Base-by-base conservation (phyloP, 2,888 invertebrate genomes). In the Agrochola litura region DNA sequence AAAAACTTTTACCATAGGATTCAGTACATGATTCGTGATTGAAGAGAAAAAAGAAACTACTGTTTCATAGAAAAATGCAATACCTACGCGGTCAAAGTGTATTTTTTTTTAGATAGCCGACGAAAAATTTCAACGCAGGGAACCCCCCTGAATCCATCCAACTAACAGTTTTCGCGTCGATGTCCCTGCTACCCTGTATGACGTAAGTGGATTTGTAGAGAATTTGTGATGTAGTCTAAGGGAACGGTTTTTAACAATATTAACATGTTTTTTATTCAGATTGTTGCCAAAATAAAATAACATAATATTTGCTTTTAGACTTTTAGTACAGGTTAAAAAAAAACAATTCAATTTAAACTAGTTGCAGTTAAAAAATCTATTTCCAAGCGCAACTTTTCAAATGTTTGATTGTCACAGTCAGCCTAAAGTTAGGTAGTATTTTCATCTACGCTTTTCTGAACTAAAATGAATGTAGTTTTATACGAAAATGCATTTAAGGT, bases 401-500 rank as follows among this genome's bases (percentile, higher is more conserved):
- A n/a, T 64, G 14, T 52, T 52, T 65, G 22, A 6, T n/a, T 19
- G 30, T 30, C 41, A 30, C 43, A 41, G 22, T 14, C 22, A 9
- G 19, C 58, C 37, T 37, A 37, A 37, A 37, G 37, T 37, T 37
- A 37, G 37, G 37, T 37, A 4, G 43, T 64, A 71, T 46, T 66
- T 72, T 49, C 25, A 56, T 6, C 5, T 49, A 54, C 41, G 41
- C 22, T 41, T 65, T 49, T 66, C 37, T 37, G n/a, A 12, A 22
- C 6, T 6, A 14, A 63, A 69, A 54, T 12, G 2, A 30, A 12
- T 46, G 12, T 56, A 69, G 54, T n/a, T 65, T 30, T 37, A 76
- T 25, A 76, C 16, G 46, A 25, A 41, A 77, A 77, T 30, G 16
- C 22, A 49, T 49, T 74, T 58, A 49, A 41, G 25, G 9, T 30